A percentile compares a stretch with the other conserved stretches of the same genome.
Conservation (phyloP, 2,888 invertebrate species). For the Caenorhabditis doughertyi region DNA sequence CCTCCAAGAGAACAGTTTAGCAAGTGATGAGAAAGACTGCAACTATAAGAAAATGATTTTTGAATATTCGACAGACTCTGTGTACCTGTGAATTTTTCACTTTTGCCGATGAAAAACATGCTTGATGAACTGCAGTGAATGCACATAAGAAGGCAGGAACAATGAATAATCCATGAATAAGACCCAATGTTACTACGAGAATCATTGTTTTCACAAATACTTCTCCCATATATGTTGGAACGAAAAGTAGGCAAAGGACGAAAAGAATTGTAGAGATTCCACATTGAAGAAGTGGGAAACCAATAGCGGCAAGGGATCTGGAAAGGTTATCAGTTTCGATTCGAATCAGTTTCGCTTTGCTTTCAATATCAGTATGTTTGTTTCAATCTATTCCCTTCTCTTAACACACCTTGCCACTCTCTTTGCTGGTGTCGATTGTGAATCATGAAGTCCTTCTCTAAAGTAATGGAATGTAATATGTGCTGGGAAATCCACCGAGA, state of each 20-base stretch:
- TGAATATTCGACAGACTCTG: not conserved
- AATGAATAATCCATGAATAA: slow-evolving; percentile 78
- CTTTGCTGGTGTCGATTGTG: slow-evolving; percentile 68
- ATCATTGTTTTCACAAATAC: slow-evolving; percentile 82
- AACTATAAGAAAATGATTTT: not conserved
- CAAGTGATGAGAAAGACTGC: slow-evolving; percentile 69
- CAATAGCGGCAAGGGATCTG: slow-evolving; percentile 78
- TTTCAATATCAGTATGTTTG: not conserved
- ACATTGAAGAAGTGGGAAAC: slow-evolving; percentile 80
- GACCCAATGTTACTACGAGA: slow-evolving; percentile 78
- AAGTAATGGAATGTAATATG: slow-evolving; percentile 81
- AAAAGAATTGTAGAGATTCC: slow-evolving; percentile 79
- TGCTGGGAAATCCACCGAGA: slow-evolving; percentile 81
- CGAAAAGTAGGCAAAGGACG: slow-evolving; percentile 77
- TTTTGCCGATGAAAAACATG: slow-evolving; percentile 49
- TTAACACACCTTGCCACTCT: slow-evolving; percentile 68
- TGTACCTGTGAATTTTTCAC: slow-evolving; percentile 61
- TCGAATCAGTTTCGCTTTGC: too few relatives aligned
- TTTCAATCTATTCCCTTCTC: not conserved
- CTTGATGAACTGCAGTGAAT: slow-evolving; percentile 72
- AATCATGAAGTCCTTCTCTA: slow-evolving; percentile 75
- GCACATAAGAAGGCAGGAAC: slow-evolving; percentile 79
- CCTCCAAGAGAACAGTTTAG: slow-evolving; percentile 70
- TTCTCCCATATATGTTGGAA: slow-evolving; percentile 79
- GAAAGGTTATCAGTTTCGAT: slow-evolving; percentile 2